Evolutionary conservation across 2,113 vertebrate genomes (phyloP).

Genomic region (Oncorhynchus mykiss): DNA sequence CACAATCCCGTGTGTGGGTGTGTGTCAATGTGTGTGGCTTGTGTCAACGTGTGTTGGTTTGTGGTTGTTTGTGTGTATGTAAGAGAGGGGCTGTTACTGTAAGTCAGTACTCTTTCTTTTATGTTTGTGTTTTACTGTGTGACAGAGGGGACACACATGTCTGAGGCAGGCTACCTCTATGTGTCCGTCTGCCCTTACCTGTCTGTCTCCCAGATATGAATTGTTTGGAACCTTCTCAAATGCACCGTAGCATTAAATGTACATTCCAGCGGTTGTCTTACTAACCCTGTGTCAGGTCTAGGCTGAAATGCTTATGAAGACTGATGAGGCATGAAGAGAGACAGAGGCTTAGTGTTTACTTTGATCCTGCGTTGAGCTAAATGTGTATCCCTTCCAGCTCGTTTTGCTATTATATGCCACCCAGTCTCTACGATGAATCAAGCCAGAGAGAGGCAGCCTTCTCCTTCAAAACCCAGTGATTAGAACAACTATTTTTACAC

Average conservation of each 20-base stretch:
- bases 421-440: too few species aligned
- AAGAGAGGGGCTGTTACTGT: background rate
- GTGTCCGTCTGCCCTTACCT: background rate
- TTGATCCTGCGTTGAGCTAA: constrained; percentile 1
- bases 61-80: background rate
- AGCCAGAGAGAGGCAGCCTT: too few species aligned
- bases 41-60: background rate
- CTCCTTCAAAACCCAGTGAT: too few species aligned
- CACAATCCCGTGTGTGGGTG: background rate
- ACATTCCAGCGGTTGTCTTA: background rate
- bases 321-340: constrained; percentile 11
- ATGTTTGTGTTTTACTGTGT: background rate
- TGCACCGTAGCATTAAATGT: background rate
- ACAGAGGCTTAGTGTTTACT: background rate
- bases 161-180: background rate
- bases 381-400: background rate
- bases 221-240: background rate
- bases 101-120: background rate
- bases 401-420: background rate
- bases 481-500: too few species aligned
- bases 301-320: background rate
- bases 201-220: background rate
- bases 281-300: background rate
- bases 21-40: background rate
- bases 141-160: background rate